These are phyloP conservation scores for Subanguina moxae DNA, from an alignment of 1,140 invertebrate genomes.

Conservation along the genomic window DNA sequence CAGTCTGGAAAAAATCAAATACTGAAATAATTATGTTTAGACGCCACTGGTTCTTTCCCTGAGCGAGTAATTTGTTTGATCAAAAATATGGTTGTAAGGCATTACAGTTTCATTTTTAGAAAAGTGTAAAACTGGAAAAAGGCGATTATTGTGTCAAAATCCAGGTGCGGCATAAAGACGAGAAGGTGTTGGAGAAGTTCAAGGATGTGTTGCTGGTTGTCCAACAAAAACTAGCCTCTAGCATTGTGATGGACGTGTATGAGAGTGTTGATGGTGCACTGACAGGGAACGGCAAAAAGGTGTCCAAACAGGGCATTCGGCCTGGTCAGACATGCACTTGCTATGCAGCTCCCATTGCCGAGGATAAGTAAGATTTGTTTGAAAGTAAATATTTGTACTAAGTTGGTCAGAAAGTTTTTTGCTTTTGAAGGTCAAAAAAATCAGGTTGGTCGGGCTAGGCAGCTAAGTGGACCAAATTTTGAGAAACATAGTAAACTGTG, in stretches of 20 bases:
- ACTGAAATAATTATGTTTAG: no score
- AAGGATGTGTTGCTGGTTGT: constrained; percentile 70
- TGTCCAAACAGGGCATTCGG: constrained; percentile 66
- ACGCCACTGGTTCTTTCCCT: constrained; percentile 13
- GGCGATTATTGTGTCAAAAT: constrained; percentile 79
- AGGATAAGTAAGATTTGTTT: constrained; percentile 68
- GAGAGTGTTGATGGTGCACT: constrained; percentile 64
- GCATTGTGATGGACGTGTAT: constrained; percentile 75
- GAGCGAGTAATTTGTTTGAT: constrained; percentile 19
- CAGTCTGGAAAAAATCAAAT: no score
- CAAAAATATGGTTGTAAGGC: background rate
- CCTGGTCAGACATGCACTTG: constrained; percentile 69
- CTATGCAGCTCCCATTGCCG: constrained; percentile 71
- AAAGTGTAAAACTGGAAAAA: constrained; percentile 81
- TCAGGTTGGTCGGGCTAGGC: constrained; percentile 7
- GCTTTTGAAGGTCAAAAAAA: no score
- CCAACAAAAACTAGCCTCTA: constrained; percentile 71
- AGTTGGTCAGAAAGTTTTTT: no score
- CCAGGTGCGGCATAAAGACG: constrained; percentile 79
- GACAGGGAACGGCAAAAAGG: constrained; percentile 71
- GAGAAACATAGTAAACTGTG: background rate
- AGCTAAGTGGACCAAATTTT: background rate
- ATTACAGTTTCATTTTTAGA: constrained; percentile 65
- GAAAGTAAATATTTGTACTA: no score
- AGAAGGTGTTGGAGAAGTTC: constrained; percentile 77